Evolutionary conservation across 1,140 invertebrate genomes (phyloP), one percentile per base, ranked within the genome.

Genomic region (Diploscapter pachys): DNA sequence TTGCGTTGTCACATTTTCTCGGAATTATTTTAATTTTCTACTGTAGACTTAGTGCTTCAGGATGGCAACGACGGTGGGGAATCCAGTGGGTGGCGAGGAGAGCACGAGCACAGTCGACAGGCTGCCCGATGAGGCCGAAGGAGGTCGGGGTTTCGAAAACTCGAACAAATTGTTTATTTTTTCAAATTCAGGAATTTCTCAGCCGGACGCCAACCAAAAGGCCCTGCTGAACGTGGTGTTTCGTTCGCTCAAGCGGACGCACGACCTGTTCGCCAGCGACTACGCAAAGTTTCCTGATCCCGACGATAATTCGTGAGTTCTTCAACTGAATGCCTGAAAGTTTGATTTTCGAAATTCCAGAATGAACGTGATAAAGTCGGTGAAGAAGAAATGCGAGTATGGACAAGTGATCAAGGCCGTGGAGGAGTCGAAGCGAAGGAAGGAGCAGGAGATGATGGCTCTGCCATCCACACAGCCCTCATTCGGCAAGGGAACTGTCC

Each of bases 221-320:
- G 62, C 59, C 4, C 69, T 81, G 5, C 76, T 82, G 54, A 85
- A 81, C 61, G 61, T 98, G 71, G 94, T 98, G 64, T 99, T 99
- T 87, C 89, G 96, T 78, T 98, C 96, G 4, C 88, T 98, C 73
- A 99, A 99, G 87, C 88, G 96, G 82, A 95, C 94, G 9, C 96
- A 98, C 87, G 96, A 99, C 87, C 93, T 97, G 91, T 99, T 99
- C 87, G 86, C 97, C 55, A 90, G 91, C 54, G 93, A 97, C 85
- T 93, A 97, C 86, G 91, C 92, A 63, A 88, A 90, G 71, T 87
- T 96, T 61, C 93, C 95, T n/a, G 91, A 93, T 78, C 87, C 91
- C 5, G 92, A 94, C 86, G 90, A 91, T 79, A 89, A 89, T 31
- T 31, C 31, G 31, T 31, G 89, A 91, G 91, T 63, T 76, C 76